Evolutionary conservation across 2,113 vertebrate species (phyloP), one percentile per base, ranked within the genome.

Genomic region (Carassius gibelio): DNA sequence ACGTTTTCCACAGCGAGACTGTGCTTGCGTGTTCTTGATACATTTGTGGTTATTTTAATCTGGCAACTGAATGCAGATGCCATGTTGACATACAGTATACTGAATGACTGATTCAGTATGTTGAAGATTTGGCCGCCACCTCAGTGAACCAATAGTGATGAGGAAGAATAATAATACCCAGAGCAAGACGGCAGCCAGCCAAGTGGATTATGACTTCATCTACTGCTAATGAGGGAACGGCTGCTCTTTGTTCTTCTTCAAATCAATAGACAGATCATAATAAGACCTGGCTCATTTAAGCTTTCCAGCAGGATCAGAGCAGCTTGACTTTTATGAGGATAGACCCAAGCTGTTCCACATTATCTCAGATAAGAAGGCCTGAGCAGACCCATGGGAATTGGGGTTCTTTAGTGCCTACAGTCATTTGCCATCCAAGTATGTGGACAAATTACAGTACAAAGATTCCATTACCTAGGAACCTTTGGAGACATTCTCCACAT

Each of bases 141-240:
- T 17, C 38, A 17, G 74, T 55, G 75, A 23, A 64, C 30, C 23
- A 45, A 59, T 23, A 82, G 79, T 72, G 13, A 52, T 23, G n/a
- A 21, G 4, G 23, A 36, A 48, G 75, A 62, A 69, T 50, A 68
- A n/a, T 80, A 80, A 75, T 74, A 68, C 30, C 52, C 13, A 13
- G 69, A 71, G 76, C 75, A 78, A 88, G 71, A 52, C 62, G 83
- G 88, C 83, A 71, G 21, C 15, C 72, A 66, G 85, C 84, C 82
- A 34, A 78, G 87, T 84, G 90, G 91, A 93, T 94, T 93, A 93
- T 84, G 91, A 92, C 92, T 92, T 91, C 78, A 93, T 93, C 92
- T 90, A 85, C 80, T 62, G 90, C 90, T 94, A 93, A 94, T 94
- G 93, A 95, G 91, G 90, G 86, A 55, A 80, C 85, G 89, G 90